Evolutionary conservation across 2,888 invertebrate species (phyloP), one percentile per base, ranked within the genome.

Genomic region (Lepidocyrtinus sp.): DNA sequence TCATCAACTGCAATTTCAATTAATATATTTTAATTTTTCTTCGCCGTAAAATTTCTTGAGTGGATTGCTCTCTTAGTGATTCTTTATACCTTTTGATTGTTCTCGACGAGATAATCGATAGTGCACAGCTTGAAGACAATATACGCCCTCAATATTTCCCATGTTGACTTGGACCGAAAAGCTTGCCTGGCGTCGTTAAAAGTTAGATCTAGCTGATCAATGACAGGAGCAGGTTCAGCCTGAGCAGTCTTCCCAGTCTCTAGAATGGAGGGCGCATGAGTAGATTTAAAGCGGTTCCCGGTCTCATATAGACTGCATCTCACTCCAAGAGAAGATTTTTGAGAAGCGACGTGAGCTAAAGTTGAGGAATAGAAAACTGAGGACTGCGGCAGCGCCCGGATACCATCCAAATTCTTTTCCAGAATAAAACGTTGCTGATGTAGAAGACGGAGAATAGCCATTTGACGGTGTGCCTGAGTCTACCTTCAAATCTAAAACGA

Each of bases 121-220:
- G 96, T 94, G 90, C 98, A 98, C 89, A 98, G 90, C 88, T 94
- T 93, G 90, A 98, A 97, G 86, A 98, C 98, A 88, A 97, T 87
- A 89, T 96, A 94, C 55, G 96, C 97, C 85, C 98, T 92, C 70
- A 97, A 88, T 86, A 99, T 92, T 90, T 99, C 98, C 90, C 92
- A 93, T 86, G 95, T 97, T 87, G 95, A 96, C 91, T 98, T 98
- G 90, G 97, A 97, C 89, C 96, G 96, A 70, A 78, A 99, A 25
- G 98, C 95, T 86, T 96, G 96, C 87, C 93, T 91, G 25, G 95
- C 94, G 91, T 96, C 95, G 89, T 93, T 93, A 90, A 99, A 99
- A 86, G 91, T 91, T 84, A 95, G 92, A 90, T 97, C 96, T 87
- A 96, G 91, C 1, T 93, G 93, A 89, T 95, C 95, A 82, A 85